Evolutionary conservation across 2,113 vertebrate genomes (phyloP).

Genomic region (Embiotoca jacksoni): DNA sequence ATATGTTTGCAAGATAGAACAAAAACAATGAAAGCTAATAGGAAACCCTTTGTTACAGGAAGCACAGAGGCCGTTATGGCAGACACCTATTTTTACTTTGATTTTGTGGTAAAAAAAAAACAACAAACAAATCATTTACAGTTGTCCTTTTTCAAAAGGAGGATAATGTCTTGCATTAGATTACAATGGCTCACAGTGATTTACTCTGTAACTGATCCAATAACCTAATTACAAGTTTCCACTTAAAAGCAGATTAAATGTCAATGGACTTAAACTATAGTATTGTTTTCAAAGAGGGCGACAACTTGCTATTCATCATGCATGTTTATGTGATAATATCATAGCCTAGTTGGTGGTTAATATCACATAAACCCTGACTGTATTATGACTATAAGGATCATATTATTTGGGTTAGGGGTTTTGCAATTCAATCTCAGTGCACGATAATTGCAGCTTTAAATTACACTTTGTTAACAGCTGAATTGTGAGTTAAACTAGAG

Average conservation of each 20-base stretch:
- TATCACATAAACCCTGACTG: not conserved
- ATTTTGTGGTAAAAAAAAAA: slow-evolving; percentile 14
- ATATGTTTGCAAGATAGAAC: not conserved
- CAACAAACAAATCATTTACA: not conserved
- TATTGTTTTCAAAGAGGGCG: slow-evolving; percentile 14
- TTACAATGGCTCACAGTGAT: not conserved
- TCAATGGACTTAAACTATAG: slow-evolving; percentile 34
- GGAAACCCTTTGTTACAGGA: not conserved
- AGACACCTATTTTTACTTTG: not conserved
- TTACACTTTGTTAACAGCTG: not conserved
- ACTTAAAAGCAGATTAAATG: slow-evolving; percentile 39
- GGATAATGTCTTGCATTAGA: not conserved
- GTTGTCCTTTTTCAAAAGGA: not conserved
- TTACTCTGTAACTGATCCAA: slow-evolving; percentile 31
- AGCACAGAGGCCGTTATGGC: not conserved
- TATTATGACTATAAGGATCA: not conserved
- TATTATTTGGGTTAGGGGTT: not conserved
- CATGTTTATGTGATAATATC: not conserved
- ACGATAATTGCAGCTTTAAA: not conserved
- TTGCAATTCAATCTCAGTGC: not conserved
- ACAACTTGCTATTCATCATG: not conserved
- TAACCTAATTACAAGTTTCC: slow-evolving; percentile 34
- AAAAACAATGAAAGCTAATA: not conserved
- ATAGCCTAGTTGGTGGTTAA: too few species aligned
- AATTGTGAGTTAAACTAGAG: slow-evolving; percentile 4